Base-by-base conservation (phyloP, 2,888 invertebrate genomes). In the Philhelius pedissequus region DNA sequence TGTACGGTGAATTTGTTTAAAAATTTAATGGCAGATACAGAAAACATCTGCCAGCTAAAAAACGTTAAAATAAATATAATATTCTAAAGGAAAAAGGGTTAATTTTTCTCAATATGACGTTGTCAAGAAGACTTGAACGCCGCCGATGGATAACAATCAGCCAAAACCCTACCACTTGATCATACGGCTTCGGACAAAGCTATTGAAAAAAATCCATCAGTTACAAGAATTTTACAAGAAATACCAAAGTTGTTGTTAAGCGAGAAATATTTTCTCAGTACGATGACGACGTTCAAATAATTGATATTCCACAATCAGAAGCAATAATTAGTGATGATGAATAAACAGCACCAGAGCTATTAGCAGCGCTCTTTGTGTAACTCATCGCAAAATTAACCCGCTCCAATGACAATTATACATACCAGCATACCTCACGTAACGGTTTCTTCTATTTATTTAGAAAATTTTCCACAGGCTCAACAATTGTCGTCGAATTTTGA, bases 301-400 rank as follows among this genome's bases (percentile, higher is more conserved):
- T 84, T 25, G 84, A 84, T 2, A 4, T 71, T 8, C 75, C 80
- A 1, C 54, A 58, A 25, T 56, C 80, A 5, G 71, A 80, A 20
- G 54, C 84, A 7, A 79, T 84, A 40, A 48, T 56, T 8, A 68
- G 80, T 20, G 71, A 80, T 8, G 84, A 84, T 18, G 84, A 84
- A 25, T 80, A 84, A 68, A 62, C 71, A 15, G 48, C 75, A 27
- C 75, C 80, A 7, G 84, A 84, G 7, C 60, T 84, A 1, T 38
- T 84, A 9, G 66, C 76, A 11, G 45, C 62, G 13, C 62, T 83
- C n/a, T 8, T 48, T 83, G n/a, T 40, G 38, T 18, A 15, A n/a
- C 0, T 20, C 64, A 9, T 11, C 8, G 4, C 11, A 9, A n/a
- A 11, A 8, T 15, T 15, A 40, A 18, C 6, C 3, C 18, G 0